phyloP scores from a whole-genome alignment of 2,888 invertebrate species.

The Thymelicus sylvestris region DNA sequence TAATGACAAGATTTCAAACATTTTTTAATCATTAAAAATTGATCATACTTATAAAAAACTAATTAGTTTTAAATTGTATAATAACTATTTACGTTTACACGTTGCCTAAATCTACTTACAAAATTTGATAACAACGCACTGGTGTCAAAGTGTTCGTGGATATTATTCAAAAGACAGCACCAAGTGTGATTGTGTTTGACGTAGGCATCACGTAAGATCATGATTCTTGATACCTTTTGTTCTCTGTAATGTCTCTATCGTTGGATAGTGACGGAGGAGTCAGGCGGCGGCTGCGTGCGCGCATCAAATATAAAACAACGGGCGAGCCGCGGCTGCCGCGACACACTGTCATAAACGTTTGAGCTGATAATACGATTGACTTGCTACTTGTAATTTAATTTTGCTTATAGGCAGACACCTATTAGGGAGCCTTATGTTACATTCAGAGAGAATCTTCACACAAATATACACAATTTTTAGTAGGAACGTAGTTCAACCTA shows the following conservation, averaged over 20 bases:
- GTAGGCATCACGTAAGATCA: not conserved
- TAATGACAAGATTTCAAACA: too few species aligned
- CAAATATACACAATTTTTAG: too few species aligned
- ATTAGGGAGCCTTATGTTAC: not conserved
- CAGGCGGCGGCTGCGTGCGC: conserved; percentile 64
- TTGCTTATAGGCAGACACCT: conserved; percentile 14
- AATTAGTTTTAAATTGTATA: too few species aligned
- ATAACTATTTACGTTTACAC: too few species aligned
- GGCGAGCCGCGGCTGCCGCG: conserved; percentile 34
- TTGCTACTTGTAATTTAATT: conserved; percentile 7
- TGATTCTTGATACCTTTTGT: conserved; percentile 33
- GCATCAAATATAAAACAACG: conserved; percentile 64
- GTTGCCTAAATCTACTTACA: too few species aligned
- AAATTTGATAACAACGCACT: too few species aligned
- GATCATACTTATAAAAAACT: too few species aligned
- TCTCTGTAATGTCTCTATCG: conserved; percentile 22
- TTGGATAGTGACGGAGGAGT: conserved; percentile 53
- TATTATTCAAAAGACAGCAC: conserved; percentile 21
- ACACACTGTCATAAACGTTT: conserved; percentile 52
- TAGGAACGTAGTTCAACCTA: too few species aligned
- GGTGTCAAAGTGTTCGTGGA: conserved; percentile 13
- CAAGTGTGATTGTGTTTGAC: conserved; percentile 26
- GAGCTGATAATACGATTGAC: conserved; percentile 20
- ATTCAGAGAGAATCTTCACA: not conserved
- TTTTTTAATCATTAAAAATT: too few species aligned